Evolutionary conservation across 2,113 vertebrate genomes (phyloP).

Genomic region (Microtus richardsoni): DNA sequence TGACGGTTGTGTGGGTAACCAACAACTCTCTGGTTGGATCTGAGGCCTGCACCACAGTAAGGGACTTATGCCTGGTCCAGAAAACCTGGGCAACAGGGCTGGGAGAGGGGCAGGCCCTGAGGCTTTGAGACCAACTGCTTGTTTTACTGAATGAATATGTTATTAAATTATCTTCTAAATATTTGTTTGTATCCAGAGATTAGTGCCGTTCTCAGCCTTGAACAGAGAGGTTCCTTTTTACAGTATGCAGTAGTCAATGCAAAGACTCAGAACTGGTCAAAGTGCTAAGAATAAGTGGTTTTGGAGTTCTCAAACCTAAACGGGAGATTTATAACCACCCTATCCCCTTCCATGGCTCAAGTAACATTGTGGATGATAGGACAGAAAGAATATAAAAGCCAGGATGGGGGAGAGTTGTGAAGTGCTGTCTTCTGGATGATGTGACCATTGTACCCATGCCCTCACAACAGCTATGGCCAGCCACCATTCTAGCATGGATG

Average conservation of each 20-base stretch:
- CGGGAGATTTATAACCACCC: not conserved
- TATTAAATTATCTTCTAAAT: not conserved
- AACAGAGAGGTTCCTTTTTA: not conserved
- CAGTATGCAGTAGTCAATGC: not conserved
- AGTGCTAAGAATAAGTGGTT: not conserved
- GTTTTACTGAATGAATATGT: not conserved
- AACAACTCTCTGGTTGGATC: too few species aligned
- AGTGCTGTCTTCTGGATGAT: not conserved
- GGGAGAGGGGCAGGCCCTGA: not conserved
- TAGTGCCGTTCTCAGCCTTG: not conserved
- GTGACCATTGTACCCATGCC: not conserved
- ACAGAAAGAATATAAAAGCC: not conserved
- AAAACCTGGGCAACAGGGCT: not conserved
- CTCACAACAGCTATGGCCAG: not conserved
- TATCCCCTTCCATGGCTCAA: not conserved
- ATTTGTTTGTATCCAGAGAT: not conserved
- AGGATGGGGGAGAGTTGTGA: not conserved
- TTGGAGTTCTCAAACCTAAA: not conserved
- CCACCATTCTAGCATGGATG: not conserved
- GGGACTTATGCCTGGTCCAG: not conserved
- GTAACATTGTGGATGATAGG: not conserved
- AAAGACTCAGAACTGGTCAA: not conserved
- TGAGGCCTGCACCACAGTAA: not conserved
- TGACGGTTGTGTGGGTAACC: too few species aligned
- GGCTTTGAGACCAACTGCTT: not conserved